These are phyloP conservation scores for Drepana arcuata DNA, from an alignment of 1,140 invertebrate genomes.

Conservation along the genomic window DNA sequence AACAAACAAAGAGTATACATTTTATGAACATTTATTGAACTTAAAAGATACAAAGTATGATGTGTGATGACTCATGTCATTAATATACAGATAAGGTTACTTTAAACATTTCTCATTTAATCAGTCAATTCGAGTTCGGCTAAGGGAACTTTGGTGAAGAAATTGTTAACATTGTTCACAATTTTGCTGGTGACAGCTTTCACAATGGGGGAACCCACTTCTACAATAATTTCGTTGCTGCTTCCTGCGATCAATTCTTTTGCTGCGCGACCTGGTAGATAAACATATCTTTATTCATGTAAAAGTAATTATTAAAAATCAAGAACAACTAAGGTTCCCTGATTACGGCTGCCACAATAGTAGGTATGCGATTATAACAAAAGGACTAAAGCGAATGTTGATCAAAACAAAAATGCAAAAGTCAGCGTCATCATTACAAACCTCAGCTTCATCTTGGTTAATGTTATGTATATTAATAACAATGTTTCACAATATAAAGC, in stretches of 20 bases:
- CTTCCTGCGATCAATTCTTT: conserved; percentile 18
- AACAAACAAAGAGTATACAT: too few relatives aligned
- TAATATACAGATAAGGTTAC: too few relatives aligned
- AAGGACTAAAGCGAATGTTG: too few relatives aligned
- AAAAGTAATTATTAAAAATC: neutral
- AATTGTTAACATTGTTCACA: conserved; percentile 12
- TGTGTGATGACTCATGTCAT: too few relatives aligned
- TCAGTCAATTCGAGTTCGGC: conserved; percentile 16
- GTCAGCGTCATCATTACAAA: too few relatives aligned
- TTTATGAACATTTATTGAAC: too few relatives aligned
- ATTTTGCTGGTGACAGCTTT: conserved; percentile 12
- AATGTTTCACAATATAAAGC: too few relatives aligned
- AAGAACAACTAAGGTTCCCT: neutral
- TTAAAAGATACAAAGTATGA: too few relatives aligned
- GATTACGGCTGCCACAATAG: neutral
- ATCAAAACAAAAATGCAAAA: too few relatives aligned
- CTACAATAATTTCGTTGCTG: conserved; percentile 26
- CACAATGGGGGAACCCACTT: conserved; percentile 22
- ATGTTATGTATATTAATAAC: neutral
- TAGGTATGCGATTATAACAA: neutral
- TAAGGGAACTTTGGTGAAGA: conserved; percentile 20
- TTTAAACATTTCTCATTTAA: too few relatives aligned
- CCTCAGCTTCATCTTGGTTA: neutral
- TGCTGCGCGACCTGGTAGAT: conserved; percentile 23
- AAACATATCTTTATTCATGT: neutral